These are phyloP conservation scores for Peromyscus polionotus DNA, from an alignment of 2,113 vertebrate genomes.

Conservation along the genomic window DNA sequence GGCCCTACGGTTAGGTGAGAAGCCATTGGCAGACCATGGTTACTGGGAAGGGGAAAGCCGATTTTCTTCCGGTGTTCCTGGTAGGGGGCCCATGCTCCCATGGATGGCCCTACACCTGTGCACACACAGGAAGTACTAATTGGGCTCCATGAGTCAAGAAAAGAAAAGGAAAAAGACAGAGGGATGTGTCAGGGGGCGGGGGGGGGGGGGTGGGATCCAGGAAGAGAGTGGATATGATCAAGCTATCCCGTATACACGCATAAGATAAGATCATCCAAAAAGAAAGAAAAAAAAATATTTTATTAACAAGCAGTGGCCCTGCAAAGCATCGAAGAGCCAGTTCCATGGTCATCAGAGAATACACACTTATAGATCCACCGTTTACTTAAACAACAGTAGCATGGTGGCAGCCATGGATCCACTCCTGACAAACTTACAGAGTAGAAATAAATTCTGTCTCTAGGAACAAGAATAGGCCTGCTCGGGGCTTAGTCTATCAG, in stretches of 20 bases:
- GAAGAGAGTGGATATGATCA: neutral
- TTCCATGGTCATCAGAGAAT: neutral
- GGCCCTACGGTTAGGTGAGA: neutral
- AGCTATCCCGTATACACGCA: neutral
- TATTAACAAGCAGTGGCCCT: neutral
- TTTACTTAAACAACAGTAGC: neutral
- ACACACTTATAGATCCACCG: neutral
- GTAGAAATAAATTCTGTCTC: conserved; percentile 1
- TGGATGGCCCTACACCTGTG: neutral
- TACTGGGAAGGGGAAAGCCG: neutral
- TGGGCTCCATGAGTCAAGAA: neutral
- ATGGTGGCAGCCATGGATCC: neutral
- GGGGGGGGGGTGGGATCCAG: neutral
- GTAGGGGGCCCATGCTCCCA: neutral
- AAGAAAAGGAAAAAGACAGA: neutral
- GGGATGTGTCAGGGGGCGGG: neutral
- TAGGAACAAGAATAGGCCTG: neutral
- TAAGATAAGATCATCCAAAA: neutral
- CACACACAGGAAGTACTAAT: neutral
- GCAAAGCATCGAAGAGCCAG: neutral
- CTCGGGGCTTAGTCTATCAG: fast-evolving
- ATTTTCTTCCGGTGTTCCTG: neutral
- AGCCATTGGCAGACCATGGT: neutral
- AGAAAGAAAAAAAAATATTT: neutral
- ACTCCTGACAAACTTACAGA: neutral